Percentiles rank a stretch among this genome's conserved stretches.
Conservation (phyloP, 2,797 vertebrate species). For the Zalophus californianus region DNA sequence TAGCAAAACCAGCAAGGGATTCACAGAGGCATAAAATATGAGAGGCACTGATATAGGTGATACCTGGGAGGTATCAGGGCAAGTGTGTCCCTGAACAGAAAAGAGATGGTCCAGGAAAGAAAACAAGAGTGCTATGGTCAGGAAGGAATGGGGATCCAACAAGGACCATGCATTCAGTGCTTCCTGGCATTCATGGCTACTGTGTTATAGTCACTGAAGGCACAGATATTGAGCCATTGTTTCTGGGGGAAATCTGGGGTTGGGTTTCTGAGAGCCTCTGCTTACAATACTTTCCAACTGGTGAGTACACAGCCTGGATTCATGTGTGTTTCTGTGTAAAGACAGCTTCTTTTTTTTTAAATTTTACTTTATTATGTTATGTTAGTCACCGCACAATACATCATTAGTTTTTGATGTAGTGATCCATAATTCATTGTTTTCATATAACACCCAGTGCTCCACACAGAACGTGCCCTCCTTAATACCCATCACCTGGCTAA, state of each 20-base stretch:
- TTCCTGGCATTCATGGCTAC: not conserved
- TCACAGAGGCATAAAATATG: not conserved
- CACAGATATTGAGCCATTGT: not conserved
- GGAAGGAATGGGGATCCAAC: not conserved
- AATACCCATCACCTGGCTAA: too few species aligned
- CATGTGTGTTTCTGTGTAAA: not conserved
- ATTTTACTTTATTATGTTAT: too few species aligned
- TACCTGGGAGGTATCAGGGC: not conserved
- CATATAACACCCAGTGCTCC: too few species aligned
- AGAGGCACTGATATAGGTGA: not conserved
- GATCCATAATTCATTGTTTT: too few species aligned
- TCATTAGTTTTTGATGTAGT: too few species aligned
- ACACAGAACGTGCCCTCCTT: too few species aligned
- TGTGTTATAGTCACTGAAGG: not conserved
- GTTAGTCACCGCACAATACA: too few species aligned
- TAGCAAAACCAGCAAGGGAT: not conserved
- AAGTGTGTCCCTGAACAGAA: not conserved
- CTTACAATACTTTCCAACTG: accelerated
- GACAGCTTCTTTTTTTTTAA: not conserved
- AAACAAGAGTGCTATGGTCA: not conserved
- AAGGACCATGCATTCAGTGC: not conserved
- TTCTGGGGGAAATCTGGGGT: not conserved
- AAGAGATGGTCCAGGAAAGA: not conserved
- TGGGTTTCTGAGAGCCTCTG: not conserved
- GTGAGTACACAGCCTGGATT: not conserved